A percentile compares a stretch with the other conserved stretches of the same genome.
Evolutionary conservation across 2,888 invertebrate species (phyloP).

Genomic region (Sinodicranocentrus sp.): DNA sequence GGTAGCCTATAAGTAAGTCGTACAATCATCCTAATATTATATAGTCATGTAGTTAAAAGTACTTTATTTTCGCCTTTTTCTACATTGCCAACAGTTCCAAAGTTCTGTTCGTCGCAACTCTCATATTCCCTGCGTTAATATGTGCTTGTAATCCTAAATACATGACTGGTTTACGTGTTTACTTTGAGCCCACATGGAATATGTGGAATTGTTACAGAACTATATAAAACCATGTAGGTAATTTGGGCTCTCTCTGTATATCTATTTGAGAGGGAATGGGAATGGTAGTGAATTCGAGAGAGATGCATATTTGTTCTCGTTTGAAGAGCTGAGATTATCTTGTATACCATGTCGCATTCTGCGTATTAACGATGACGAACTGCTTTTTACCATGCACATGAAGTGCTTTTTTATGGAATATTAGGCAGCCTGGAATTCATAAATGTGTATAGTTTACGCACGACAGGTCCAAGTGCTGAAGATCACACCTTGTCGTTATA

Average conservation of each 20-base stretch:
- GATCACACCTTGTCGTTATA: slow-evolving; percentile 16
- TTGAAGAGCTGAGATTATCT: too few species aligned
- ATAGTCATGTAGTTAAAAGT: neutral
- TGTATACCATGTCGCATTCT: too few species aligned
- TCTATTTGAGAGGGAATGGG: neutral
- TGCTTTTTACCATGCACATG: neutral
- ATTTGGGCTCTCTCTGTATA: neutral
- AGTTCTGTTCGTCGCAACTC: neutral
- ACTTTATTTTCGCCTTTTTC: slow-evolving; percentile 2
- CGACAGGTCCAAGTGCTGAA: slow-evolving; percentile 6
- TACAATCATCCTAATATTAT: too few species aligned
- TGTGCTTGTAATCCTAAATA: neutral
- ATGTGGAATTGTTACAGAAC: too few species aligned
- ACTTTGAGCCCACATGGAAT: slow-evolving; percentile 8
- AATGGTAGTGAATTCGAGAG: too few species aligned
- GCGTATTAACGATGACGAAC: slow-evolving; percentile 13
- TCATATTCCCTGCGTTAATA: neutral
- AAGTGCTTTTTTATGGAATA: slow-evolving; percentile 4
- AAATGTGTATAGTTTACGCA: slow-evolving; percentile 1
- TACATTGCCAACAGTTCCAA: slow-evolving; percentile 18
- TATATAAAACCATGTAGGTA: too few species aligned
- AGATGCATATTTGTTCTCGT: too few species aligned
- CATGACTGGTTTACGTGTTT: neutral
- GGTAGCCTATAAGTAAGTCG: neutral
- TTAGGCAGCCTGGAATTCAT: neutral